Evolutionary conservation across 2,888 invertebrate species (phyloP).

Genomic region (Lamellibrachia columna): DNA sequence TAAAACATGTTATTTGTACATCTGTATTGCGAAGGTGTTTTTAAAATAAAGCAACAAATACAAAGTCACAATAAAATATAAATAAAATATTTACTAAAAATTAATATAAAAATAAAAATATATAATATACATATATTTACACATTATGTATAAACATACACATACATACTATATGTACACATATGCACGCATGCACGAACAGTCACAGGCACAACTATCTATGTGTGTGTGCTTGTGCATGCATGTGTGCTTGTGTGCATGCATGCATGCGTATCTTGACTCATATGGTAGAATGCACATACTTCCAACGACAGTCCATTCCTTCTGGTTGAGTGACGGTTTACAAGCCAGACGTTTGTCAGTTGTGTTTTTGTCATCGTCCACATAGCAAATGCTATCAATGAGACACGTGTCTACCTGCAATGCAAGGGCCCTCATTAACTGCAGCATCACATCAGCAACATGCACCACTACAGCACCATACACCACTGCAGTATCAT

Average conservation of each 20-base stretch:
- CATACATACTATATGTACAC: not conserved
- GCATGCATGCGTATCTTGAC: not conserved
- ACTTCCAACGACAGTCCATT: not conserved
- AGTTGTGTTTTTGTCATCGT: not conserved
- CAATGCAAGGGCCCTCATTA: not conserved
- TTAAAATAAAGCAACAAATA: no score
- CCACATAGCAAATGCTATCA: not conserved
- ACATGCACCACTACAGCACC: not conserved
- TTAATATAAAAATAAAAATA: not conserved
- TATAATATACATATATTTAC: not conserved
- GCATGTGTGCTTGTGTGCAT: not conserved
- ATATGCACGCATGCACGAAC: no score
- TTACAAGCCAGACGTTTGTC: not conserved
- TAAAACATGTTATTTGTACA: no score
- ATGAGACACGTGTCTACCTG: not conserved
- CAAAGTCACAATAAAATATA: no score
- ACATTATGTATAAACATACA: no score
- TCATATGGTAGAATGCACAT: not conserved
- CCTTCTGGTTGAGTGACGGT: not conserved
- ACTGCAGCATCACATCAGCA: not conserved
- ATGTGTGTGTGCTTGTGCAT: not conserved
- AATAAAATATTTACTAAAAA: no score
- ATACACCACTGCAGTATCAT: not conserved
- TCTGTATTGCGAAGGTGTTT: no score
- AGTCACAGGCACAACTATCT: no score